Evolutionary conservation across 2,888 invertebrate genomes (phyloP), one percentile per base, ranked within the genome.

Genomic region (Trachelus tabidus): DNA sequence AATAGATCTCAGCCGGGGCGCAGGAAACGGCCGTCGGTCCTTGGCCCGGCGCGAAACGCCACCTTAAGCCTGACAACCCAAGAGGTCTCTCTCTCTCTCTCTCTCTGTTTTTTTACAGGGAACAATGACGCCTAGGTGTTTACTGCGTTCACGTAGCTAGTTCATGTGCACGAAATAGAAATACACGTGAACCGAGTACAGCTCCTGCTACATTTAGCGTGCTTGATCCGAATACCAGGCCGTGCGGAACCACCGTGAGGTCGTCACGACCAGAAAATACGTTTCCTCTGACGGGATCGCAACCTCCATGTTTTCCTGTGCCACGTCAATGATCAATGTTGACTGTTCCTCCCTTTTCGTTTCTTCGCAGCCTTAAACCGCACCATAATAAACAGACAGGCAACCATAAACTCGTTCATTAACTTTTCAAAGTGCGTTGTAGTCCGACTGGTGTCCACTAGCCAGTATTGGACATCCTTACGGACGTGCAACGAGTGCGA

Each of bases 201-300:
- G 56, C 56, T 56, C 56, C 23, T 56, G 56, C 56, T 56, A 56
- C 9, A 56, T 56, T 56, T 56, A 56, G 56, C 56, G 56, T 56
- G 56, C 56, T 56, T 56, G 71, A 71, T 71, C 71, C 71, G 71
- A 71, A 71, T 71, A 34, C 33, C 71, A 34, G 34, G 33, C 71
- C 0, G 71, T 71, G 71, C 71, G 31, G 71, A 71, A 71, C 71
- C 71, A 71, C 33, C 31, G 71, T 31, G 71, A 71, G 71, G 71
- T 71, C 71, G 71, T 71, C 71, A 30, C 3, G 71, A 23, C 56
- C 56, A 56, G 56, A 56, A 56, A 56, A 56, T 56, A 56, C 56
- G 23, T 56, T 56, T 23, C 56, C 23, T 23, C 23, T 2, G 56
- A 23, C 56, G 9, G 9, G 2, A 23, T 23, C 9, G 56, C 9